Evolutionary conservation across 2,113 vertebrate genomes (phyloP).

Genomic region (Cyrtonyx montezumae): DNA sequence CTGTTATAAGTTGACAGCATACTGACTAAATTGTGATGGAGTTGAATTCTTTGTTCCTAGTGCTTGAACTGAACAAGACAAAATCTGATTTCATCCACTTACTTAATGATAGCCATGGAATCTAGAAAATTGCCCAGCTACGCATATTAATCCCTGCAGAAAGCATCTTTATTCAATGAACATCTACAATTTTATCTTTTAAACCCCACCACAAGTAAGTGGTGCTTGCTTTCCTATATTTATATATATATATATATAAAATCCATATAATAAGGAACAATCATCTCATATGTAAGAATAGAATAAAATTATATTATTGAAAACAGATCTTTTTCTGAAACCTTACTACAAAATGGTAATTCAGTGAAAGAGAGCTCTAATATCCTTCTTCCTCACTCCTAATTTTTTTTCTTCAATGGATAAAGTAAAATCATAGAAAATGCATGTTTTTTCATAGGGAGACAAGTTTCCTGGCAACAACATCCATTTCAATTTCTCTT

Average conservation of each 20-base stretch:
- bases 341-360: background rate
- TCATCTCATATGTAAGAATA: background rate
- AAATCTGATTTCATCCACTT: background rate
- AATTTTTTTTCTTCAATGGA: background rate
- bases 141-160: background rate
- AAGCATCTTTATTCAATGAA: background rate
- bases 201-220: background rate
- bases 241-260: background rate
- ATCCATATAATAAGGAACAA: background rate
- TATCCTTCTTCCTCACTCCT: fast-evolving
- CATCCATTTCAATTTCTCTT: conserved; percentile 68
- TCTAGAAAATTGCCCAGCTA: background rate
- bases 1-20: background rate
- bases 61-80: background rate
- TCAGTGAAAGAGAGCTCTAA: background rate
- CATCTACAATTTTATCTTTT: background rate
- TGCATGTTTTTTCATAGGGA: conserved; percentile 30
- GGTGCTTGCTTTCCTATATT: background rate
- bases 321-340: background rate
- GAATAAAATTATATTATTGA: background rate
- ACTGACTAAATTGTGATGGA: background rate
- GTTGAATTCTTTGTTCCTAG: background rate
- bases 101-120: background rate
- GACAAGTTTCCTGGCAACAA: conserved; percentile 83
- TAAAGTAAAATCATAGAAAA: conserved; percentile 13